phyloP scores from a whole-genome alignment of 2,888 invertebrate species.

The Drosophila melanosoma region DNA sequence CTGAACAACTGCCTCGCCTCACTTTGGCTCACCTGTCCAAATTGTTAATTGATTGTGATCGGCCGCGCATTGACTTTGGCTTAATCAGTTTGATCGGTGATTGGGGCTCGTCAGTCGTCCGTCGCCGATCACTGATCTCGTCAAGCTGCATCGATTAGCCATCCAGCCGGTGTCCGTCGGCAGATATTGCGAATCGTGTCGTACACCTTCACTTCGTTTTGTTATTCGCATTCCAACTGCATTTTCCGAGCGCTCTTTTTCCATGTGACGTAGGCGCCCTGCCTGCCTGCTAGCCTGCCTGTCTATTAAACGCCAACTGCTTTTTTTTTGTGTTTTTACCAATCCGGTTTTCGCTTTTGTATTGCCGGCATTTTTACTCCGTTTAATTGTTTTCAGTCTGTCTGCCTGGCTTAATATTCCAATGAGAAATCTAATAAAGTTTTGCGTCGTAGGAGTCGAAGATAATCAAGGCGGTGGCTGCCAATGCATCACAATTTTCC shows the following conservation, averaged over 20 bases:
- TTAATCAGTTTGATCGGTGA: slow-evolving; percentile 69
- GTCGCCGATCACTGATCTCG: slow-evolving; percentile 64
- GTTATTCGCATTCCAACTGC: slow-evolving; percentile 59
- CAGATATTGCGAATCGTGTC: slow-evolving; percentile 30
- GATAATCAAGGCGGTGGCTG: background rate
- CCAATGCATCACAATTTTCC: background rate
- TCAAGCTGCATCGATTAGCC: slow-evolving; percentile 64
- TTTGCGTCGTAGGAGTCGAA: slow-evolving; percentile 56
- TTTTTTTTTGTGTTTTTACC: slow-evolving; percentile 20
- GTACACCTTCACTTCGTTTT: slow-evolving; percentile 71
- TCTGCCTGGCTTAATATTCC: slow-evolving; percentile 27
- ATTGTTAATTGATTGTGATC: slow-evolving; percentile 76
- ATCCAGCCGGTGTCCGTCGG: slow-evolving; percentile 11
- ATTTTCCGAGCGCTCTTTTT: slow-evolving; percentile 51
- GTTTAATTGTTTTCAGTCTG: slow-evolving; percentile 42
- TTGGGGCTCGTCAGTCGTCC: slow-evolving; percentile 19
- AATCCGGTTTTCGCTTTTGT: slow-evolving; percentile 61
- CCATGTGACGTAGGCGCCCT: slow-evolving; percentile 50
- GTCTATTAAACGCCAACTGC: slow-evolving; percentile 28
- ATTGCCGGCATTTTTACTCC: slow-evolving; percentile 71
- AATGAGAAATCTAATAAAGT: slow-evolving; percentile 51
- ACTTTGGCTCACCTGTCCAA: slow-evolving; percentile 47
- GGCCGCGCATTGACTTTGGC: slow-evolving; percentile 74
- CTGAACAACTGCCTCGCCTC: slow-evolving; percentile 34
- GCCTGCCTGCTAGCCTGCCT: slow-evolving; percentile 14